Percentiles rank a stretch among this genome's conserved stretches.
These are phyloP conservation scores for Sebastes taczanowskii DNA, from an alignment of 2,797 vertebrate species.

Conservation along the genomic window DNA sequence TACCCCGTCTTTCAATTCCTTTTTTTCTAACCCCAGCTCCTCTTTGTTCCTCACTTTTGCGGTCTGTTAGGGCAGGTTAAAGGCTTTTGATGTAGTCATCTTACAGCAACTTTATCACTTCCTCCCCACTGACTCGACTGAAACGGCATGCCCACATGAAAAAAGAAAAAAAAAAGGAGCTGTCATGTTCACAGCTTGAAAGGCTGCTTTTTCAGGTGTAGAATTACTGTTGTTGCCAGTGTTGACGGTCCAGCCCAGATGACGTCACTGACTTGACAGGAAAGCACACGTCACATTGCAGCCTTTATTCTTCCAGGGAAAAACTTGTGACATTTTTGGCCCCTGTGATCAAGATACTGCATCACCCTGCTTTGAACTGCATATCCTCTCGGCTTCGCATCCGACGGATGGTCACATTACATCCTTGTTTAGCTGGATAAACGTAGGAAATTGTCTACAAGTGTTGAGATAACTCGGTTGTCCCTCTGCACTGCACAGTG, in stretches of 20 bases:
- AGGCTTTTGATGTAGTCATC: conserved; percentile 66
- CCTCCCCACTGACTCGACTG: conserved; percentile 54
- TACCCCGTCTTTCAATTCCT: neutral
- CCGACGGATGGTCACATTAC: conserved; percentile 1
- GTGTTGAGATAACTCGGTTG: neutral
- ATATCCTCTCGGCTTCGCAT: conserved; percentile 6
- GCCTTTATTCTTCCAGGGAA: conserved; percentile 42
- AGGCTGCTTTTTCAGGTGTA: conserved; percentile 69
- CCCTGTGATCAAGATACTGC: conserved; percentile 12
- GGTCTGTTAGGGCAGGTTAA: conserved; percentile 52
- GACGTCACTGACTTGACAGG: conserved; percentile 61
- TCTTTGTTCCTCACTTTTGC: conserved; percentile 40
- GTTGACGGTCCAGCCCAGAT: conserved; percentile 43
- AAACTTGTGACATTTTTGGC: conserved; percentile 31
- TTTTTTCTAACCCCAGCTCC: neutral
- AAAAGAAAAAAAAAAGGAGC: conserved; percentile 35
- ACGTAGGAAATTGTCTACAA: neutral
- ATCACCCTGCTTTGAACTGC: neutral
- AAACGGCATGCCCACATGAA: conserved; percentile 61
- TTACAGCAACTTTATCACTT: conserved; percentile 64
- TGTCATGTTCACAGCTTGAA: conserved; percentile 56
- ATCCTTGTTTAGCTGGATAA: conserved; percentile 8
- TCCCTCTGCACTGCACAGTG: neutral
- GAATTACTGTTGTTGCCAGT: conserved; percentile 55
- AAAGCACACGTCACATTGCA: conserved; percentile 47